These are phyloP conservation scores for Syrrhaptes paradoxus DNA, from an alignment of 2,113 vertebrate species.

Conservation along the genomic window DNA sequence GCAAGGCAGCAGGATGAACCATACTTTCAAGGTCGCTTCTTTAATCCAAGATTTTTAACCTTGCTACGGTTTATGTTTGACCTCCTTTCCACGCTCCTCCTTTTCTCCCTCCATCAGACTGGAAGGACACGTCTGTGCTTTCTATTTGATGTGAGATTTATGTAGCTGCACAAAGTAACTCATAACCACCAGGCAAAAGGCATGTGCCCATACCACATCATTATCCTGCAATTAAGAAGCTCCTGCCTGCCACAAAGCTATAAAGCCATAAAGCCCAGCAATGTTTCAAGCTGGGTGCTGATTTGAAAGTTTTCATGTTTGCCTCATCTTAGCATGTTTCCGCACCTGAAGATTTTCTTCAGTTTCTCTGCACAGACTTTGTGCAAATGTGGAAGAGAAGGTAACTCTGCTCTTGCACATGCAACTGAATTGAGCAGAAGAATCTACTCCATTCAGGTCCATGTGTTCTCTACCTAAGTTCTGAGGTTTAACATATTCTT, in stretches of 20 bases:
- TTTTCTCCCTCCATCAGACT: neutral
- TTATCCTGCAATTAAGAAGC: constrained; percentile 40
- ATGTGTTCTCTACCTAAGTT: neutral
- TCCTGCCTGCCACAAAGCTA: neutral
- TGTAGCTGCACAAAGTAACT: constrained; percentile 19
- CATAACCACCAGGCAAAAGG: constrained; percentile 23
- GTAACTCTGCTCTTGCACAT: neutral
- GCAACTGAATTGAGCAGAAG: neutral
- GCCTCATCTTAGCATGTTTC: neutral
- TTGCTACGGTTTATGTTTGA: neutral
- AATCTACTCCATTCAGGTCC: neutral
- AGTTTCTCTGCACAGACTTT: neutral
- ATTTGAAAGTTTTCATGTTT: neutral
- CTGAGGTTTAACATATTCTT: neutral
- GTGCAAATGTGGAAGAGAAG: neutral
- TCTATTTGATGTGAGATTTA: constrained; percentile 25
- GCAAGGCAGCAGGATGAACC: neutral
- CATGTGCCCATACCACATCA: constrained; percentile 5
- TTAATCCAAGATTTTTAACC: neutral
- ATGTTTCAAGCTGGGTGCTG: neutral
- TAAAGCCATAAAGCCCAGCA: neutral
- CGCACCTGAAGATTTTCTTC: neutral
- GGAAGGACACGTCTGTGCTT: neutral
- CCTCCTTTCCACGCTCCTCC: neutral
- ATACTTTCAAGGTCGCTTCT: neutral